phyloP scores from a whole-genome alignment of 2,113 vertebrate genomes.

The Thryonomys swinderianus region DNA sequence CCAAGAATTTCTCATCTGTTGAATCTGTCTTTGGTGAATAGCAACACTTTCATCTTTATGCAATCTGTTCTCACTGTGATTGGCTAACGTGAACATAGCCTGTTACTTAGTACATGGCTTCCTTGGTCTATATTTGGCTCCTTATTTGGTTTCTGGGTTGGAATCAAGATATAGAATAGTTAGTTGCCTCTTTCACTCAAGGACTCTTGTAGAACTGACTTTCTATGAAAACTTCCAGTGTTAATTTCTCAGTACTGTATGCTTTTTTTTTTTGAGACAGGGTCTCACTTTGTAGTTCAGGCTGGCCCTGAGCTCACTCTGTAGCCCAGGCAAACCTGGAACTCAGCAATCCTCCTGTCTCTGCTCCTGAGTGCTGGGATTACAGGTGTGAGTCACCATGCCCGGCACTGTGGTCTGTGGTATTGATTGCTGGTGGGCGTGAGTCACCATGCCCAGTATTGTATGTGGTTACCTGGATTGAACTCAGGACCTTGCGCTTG shows the following conservation, averaged over 20 bases:
- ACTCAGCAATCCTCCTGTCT: too few species aligned
- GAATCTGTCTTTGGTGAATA: constrained; percentile 2
- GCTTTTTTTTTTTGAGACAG: too few species aligned
- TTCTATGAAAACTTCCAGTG: background rate
- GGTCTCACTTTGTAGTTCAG: too few species aligned
- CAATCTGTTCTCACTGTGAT: background rate
- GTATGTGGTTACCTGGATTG: too few species aligned
- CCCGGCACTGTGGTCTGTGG: too few species aligned
- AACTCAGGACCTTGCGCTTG: too few species aligned
- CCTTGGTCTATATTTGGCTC: background rate
- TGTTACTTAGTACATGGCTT: background rate
- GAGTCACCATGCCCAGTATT: too few species aligned
- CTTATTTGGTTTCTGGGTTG: constrained; percentile 42
- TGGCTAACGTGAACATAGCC: background rate
- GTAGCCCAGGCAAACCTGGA: too few species aligned
- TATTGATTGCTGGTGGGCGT: too few species aligned
- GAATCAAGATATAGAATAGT: background rate
- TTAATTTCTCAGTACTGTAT: background rate
- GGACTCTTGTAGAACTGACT: background rate
- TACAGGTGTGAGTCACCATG: too few species aligned
- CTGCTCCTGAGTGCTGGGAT: too few species aligned
- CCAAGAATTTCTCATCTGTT: background rate
- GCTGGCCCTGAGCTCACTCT: too few species aligned
- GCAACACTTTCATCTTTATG: background rate
- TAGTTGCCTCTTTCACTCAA: background rate